Percentiles rank a stretch among this genome's conserved stretches.
phyloP scores from a whole-genome alignment of 2,888 invertebrate species.

The Argynnis bischoffii region DNA sequence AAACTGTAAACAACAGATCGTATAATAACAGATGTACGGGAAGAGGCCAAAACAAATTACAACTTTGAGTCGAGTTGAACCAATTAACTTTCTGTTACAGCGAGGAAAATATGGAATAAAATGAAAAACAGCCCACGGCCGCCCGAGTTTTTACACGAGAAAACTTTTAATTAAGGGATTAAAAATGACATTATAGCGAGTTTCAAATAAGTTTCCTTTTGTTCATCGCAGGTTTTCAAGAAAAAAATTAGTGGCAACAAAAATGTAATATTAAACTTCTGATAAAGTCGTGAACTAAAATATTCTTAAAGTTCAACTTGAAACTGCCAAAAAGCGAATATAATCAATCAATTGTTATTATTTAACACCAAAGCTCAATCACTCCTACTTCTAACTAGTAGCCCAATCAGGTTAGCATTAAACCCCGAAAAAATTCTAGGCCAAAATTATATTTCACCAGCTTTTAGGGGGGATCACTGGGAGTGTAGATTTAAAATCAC shows the following conservation, averaged over 20 bases:
- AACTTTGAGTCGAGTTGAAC: constrained; percentile 75
- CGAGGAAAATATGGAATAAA: constrained; percentile 78
- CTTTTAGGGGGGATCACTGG: no score
- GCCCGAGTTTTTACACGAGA: constrained; percentile 61
- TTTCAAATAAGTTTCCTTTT: constrained; percentile 71
- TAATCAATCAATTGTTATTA: no score
- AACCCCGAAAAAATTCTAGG: no score
- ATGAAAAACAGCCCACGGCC: constrained; percentile 73
- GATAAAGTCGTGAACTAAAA: background rate
- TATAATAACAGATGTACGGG: constrained; percentile 70
- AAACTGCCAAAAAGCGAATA: no score
- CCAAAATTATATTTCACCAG: no score
- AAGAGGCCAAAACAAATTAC: constrained; percentile 76
- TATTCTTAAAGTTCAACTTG: no score
- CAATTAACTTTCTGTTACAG: constrained; percentile 81
- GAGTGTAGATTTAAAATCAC: no score
- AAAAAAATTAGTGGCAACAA: constrained; percentile 50
- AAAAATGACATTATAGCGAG: constrained; percentile 80
- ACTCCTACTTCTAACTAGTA: no score
- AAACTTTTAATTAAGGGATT: constrained; percentile 82
- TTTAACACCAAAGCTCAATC: no score
- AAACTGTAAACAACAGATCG: constrained; percentile 56
- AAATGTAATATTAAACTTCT: constrained; percentile 47
- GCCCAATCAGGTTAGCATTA: no score
- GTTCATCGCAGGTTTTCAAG: constrained; percentile 57